These are phyloP conservation scores for Drosophila rhopaloa DNA, from an alignment of 1,140 invertebrate species.

Conservation along the genomic window DNA sequence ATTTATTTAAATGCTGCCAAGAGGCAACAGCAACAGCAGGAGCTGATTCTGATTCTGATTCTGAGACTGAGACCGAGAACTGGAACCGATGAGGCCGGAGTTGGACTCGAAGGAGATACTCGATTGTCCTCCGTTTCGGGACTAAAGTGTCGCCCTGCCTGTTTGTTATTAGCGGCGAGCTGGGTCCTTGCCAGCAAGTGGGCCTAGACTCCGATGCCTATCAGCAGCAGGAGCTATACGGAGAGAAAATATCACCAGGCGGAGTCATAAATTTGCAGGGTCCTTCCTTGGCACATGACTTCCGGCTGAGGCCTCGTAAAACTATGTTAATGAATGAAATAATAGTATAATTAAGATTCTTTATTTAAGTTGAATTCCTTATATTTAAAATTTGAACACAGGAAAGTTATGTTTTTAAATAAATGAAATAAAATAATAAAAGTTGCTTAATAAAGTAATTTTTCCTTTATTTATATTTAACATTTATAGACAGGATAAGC, in stretches of 20 bases:
- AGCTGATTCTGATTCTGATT: not conserved
- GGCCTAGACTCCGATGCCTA: slow-evolving; percentile 44
- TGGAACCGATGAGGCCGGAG: slow-evolving; percentile 27
- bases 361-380: too few relatives aligned
- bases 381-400: too few relatives aligned
- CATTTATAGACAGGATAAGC: too few relatives aligned
- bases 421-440: too few relatives aligned
- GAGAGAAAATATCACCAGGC: not conserved
- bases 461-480: too few relatives aligned
- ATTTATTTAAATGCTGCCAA: slow-evolving; percentile 82
- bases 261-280: not conserved
- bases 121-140: slow-evolving; percentile 51
- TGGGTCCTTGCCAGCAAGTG: slow-evolving; percentile 39
- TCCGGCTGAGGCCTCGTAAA: not conserved
- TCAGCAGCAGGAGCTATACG: slow-evolving; percentile 37
- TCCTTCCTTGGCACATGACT: not conserved
- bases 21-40: slow-evolving; percentile 54
- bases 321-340: not conserved
- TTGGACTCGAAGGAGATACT: slow-evolving; percentile 34
- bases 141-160: slow-evolving; percentile 53
- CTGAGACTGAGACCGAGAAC: not conserved
- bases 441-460: too few relatives aligned
- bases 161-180: slow-evolving; percentile 34
- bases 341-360: too few relatives aligned
- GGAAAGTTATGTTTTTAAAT: too few relatives aligned